Evolutionary conservation across 2,888 invertebrate genomes (phyloP).

Genomic region (Capitulum mitella): DNA sequence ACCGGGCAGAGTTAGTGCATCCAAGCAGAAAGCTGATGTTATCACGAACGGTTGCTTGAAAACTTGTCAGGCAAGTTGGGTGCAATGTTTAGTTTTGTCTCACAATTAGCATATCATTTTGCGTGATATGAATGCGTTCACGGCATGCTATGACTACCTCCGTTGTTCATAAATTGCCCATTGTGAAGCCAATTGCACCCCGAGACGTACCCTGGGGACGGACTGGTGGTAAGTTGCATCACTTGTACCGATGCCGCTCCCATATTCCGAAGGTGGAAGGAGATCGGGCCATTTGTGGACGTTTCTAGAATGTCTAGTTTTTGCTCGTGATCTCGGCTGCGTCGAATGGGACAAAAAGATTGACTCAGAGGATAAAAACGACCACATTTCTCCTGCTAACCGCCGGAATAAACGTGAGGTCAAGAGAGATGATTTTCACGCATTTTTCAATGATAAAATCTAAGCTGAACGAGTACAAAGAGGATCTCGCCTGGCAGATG

Average conservation of each 20-base stretch:
- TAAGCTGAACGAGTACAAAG: background rate
- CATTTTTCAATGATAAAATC: constrained; percentile 21
- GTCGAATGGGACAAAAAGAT: background rate
- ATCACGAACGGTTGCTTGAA: background rate
- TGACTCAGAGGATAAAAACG: background rate
- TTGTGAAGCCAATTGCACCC: background rate
- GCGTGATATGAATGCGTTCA: background rate
- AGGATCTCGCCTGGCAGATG: background rate
- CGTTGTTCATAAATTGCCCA: background rate
- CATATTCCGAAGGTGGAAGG: no score
- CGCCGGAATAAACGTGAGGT: background rate
- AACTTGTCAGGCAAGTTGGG: background rate
- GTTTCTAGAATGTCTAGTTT: background rate
- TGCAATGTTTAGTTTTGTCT: background rate
- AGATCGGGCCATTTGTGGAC: background rate
- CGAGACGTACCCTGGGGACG: no score
- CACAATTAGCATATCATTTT: constrained; percentile 12
- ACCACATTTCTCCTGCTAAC: background rate
- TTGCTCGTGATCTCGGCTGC: background rate
- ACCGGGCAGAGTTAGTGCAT: background rate
- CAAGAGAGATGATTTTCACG: constrained; percentile 14
- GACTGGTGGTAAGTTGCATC: no score
- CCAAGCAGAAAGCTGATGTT: background rate
- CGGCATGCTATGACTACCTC: background rate
- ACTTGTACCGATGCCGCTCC: no score